Evolutionary conservation across 2,113 vertebrate species (phyloP).

Genomic region (Coryphaenoides rupestris): DNA sequence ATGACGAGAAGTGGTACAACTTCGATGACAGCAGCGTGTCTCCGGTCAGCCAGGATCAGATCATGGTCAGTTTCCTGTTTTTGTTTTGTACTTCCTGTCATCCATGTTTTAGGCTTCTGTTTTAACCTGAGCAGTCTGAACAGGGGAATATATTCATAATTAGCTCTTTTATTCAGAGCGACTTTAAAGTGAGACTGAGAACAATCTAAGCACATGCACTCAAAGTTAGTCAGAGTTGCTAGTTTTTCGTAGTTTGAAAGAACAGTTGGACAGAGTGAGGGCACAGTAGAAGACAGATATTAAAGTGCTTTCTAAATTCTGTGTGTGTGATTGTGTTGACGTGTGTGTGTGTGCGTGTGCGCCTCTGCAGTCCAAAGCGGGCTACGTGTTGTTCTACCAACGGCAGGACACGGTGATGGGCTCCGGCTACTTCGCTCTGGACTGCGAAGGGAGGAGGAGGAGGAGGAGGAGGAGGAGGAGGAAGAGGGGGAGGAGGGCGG

Average conservation of each 20-base stretch:
- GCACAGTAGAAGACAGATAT: no score
- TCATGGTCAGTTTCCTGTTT: conserved; percentile 82
- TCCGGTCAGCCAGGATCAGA: conserved; percentile 90
- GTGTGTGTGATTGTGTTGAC: conserved; percentile 2
- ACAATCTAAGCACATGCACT: no score
- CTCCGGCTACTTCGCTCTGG: conserved; percentile 93
- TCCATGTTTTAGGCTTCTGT: background rate
- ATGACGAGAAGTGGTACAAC: conserved; percentile 96
- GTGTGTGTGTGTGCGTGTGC: conserved; percentile 4
- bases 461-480: conserved; percentile 72
- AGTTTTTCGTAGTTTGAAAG: no score
- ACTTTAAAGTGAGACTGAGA: no score
- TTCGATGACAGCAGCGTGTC: conserved; percentile 98
- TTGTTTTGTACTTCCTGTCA: background rate
- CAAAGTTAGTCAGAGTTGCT: no score
- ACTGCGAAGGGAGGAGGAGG: conserved; percentile 85
- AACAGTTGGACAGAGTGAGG: no score
- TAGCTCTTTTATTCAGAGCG: no score
- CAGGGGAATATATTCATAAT: no score
- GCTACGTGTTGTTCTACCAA: conserved; percentile 97
- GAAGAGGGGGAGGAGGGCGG: conserved; percentile 71
- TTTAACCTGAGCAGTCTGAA: no score
- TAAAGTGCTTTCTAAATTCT: no score
- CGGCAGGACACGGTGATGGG: conserved; percentile 92
- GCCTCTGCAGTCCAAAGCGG: conserved; percentile 89